Conservation (phyloP, 2,113 vertebrate species). For the Stercorarius parasiticus region DNA sequence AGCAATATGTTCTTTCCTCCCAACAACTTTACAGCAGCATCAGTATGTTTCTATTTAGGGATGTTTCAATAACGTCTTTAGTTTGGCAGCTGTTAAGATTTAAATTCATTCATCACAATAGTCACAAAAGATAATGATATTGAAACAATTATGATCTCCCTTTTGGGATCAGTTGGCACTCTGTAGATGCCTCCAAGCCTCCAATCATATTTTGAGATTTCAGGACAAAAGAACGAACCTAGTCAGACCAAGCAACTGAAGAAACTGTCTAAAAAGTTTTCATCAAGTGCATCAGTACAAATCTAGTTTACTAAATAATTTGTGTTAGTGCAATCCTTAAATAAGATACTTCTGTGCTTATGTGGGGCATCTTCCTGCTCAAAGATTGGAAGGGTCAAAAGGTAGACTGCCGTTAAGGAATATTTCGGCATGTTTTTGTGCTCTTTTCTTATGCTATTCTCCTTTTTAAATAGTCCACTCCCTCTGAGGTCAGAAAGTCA, state of each 20-base stretch:
- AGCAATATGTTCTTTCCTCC: not conserved
- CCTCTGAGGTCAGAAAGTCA: conserved; percentile 50
- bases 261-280: not conserved
- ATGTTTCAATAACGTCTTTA: not conserved
- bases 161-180: not conserved
- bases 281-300: not conserved
- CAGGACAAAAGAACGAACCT: not conserved
- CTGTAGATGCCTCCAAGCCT: not conserved
- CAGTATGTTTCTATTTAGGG: not conserved
- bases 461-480: not conserved
- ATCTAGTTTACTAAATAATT: not conserved
- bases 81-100: not conserved
- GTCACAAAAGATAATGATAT: not conserved
- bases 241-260: not conserved
- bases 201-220: not conserved
- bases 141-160: not conserved
- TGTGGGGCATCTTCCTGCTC: not conserved
- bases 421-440: not conserved
- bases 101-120: not conserved
- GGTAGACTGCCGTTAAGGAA: not conserved
- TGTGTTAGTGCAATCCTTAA: not conserved
- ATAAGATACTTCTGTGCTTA: not conserved
- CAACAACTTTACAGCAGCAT: not conserved
- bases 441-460: not conserved
- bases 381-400: not conserved